Evolutionary conservation across 2,888 invertebrate genomes (phyloP), one percentile per base, ranked within the genome.

Genomic region (Drosophila subsilvestris): DNA sequence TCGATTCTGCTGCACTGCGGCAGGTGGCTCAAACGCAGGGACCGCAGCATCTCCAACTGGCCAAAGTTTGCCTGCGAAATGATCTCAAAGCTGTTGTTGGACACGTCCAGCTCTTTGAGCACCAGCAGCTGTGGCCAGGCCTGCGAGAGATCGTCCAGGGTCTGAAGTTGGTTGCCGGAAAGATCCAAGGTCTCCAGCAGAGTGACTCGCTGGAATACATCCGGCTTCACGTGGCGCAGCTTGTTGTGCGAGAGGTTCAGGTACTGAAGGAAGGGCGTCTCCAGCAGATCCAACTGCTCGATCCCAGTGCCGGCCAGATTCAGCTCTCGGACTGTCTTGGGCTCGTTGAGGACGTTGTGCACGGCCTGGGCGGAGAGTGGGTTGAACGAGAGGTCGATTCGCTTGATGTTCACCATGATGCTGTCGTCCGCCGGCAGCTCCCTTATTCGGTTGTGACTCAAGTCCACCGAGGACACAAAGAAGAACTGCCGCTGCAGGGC

Each of bases 331-430:
- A 97, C 95, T 0, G 97, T 97, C 93, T 98, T 98, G 0, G 98
- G 98, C 90, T 98, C 97, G 29, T 96, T 96, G 1, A 98, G 91
- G 60, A 98, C 94, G 88, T 96, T 96, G 50, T 92, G 93, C 0
- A 97, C 93, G 0, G 97, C 95, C 80, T 95, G 95, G 59, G 94
- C 93, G 1, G 95, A 95, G 1, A 98, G 90, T 0, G 97, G 97
- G 93, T 98, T 98, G 76, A 95, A 96, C 2, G 97, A 97, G 10
- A 98, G 92, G 91, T 98, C 97, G 9, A 98, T 92, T 75, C 95
- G 94, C 90, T 98, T 98, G 4, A 98, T 96, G 88, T 97, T 97
- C 0, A 96, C 96, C 94, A 98, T 95, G 1, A 97, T 95, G 83
- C 95, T 96, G 62, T 97, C 96, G 89, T 97, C 97, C 0, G 95